phyloP scores from a whole-genome alignment of 2,888 invertebrate genomes.

The Pyrrhia umbra region DNA sequence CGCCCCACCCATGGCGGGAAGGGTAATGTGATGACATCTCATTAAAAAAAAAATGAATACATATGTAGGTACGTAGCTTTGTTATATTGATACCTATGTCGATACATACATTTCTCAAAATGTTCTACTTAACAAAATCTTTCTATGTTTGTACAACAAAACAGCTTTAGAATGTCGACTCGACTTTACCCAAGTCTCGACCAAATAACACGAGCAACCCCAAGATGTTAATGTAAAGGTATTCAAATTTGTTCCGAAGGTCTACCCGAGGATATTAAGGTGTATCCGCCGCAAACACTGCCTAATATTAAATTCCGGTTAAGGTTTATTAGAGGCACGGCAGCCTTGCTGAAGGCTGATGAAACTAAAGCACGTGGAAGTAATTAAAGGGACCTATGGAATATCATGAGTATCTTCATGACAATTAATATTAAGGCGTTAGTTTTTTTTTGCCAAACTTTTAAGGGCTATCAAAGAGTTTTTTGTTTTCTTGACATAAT shows the following conservation, averaged over 20 bases:
- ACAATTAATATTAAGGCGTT: not conserved
- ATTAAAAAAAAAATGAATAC: too few relatives aligned
- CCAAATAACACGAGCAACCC: slow-evolving; percentile 11
- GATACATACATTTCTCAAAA: too few relatives aligned
- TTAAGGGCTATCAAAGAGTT: too few relatives aligned
- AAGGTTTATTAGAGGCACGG: slow-evolving; percentile 30
- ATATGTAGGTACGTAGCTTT: too few relatives aligned
- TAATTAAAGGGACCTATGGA: not conserved
- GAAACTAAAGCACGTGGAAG: not conserved
- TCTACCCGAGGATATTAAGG: slow-evolving; percentile 26
- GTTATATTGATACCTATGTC: too few relatives aligned
- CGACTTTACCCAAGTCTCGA: not conserved
- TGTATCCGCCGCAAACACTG: slow-evolving; percentile 15
- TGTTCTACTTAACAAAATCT: too few relatives aligned
- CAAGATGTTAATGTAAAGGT: slow-evolving; percentile 25
- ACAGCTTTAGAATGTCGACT: not conserved
- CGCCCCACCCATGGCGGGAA: too few relatives aligned
- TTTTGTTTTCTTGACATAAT: too few relatives aligned
- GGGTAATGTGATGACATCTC: too few relatives aligned
- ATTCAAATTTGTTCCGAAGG: slow-evolving; percentile 32
- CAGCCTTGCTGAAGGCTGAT: slow-evolving; percentile 2
- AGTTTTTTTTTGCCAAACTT: too few relatives aligned
- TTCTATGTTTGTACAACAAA: too few relatives aligned
- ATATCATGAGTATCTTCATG: not conserved
- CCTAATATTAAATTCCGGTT: slow-evolving; percentile 48